These are phyloP conservation scores for Eucidaris tribuloides DNA, from an alignment of 35 echinoderm and acorn worm species.

Conservation along the genomic window DNA sequence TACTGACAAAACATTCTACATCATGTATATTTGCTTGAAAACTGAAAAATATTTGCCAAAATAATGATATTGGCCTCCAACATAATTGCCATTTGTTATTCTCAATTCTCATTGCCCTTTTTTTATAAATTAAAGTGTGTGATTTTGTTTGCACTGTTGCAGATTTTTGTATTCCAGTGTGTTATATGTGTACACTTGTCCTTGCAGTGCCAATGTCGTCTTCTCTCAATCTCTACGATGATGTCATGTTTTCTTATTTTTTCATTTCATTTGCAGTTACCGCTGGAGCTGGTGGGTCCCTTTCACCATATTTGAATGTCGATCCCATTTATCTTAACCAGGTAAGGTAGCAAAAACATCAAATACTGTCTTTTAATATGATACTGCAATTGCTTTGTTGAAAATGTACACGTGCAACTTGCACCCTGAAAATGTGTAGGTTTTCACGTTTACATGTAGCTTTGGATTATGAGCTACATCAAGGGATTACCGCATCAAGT, in stretches of 20 bases:
- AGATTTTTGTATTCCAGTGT: neutral
- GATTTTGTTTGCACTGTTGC: neutral
- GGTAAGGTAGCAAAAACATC: constrained; percentile 24
- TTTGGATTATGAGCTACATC: neutral
- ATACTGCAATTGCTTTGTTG: neutral
- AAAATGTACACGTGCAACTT: neutral
- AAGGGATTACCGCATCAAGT: neutral
- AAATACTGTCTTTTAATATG: neutral
- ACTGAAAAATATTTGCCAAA: too few relatives aligned
- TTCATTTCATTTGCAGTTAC: constrained; percentile 52
- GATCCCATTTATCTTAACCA: constrained; percentile 92
- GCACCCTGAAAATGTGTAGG: neutral
- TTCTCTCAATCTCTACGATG: neutral
- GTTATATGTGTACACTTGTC: neutral
- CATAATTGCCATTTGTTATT: neutral
- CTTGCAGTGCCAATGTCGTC: neutral
- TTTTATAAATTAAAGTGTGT: neutral
- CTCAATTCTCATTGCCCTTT: neutral
- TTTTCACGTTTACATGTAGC: neutral
- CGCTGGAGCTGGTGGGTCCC: constrained; percentile 51
- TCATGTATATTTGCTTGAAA: too few relatives aligned
- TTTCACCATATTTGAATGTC: constrained; percentile 95
- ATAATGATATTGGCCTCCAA: too few relatives aligned
- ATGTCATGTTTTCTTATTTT: neutral
- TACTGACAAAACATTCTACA: too few relatives aligned